Evolutionary conservation across 1,140 invertebrate genomes (phyloP).

Genomic region (Drosophila subpulchrella): DNA sequence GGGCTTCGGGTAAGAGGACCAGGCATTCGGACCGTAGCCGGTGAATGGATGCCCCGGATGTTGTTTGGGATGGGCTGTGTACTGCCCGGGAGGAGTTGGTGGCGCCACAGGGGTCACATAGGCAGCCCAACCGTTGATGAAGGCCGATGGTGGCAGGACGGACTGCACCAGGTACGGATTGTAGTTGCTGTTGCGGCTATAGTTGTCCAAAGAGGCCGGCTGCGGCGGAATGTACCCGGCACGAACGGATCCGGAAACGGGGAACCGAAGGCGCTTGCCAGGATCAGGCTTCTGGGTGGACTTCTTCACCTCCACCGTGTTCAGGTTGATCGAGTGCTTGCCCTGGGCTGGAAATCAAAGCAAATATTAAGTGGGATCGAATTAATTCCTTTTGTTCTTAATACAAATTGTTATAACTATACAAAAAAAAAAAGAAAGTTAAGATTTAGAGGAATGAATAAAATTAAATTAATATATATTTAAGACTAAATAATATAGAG

Average conservation of each 20-base stretch:
- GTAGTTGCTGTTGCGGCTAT: constrained; percentile 39
- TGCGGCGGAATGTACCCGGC: constrained; percentile 62
- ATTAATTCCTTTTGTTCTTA: too few species aligned
- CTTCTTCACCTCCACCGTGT: constrained; percentile 92
- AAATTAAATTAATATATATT: too few species aligned
- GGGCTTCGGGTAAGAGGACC: constrained; percentile 21
- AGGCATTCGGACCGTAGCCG: neutral
- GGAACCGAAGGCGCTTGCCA: constrained; percentile 72
- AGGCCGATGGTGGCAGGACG: constrained; percentile 62
- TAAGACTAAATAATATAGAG: too few species aligned
- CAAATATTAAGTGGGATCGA: neutral
- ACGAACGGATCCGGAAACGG: constrained; percentile 52
- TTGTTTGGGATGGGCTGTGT: neutral
- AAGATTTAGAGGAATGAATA: too few species aligned
- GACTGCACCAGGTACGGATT: constrained; percentile 58
- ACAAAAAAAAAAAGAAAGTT: too few species aligned
- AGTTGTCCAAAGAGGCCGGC: constrained; percentile 47
- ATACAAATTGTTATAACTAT: too few species aligned
- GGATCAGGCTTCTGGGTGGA: constrained; percentile 88
- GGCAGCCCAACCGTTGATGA: constrained; percentile 68
- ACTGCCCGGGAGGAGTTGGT: neutral
- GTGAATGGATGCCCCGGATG: neutral
- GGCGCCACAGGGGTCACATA: constrained; percentile 48
- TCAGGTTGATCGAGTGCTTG: constrained; percentile 90
- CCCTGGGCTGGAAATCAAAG: constrained; percentile 86